Conservation (phyloP, 2,888 invertebrate genomes). For the Campaea margaritaria region DNA sequence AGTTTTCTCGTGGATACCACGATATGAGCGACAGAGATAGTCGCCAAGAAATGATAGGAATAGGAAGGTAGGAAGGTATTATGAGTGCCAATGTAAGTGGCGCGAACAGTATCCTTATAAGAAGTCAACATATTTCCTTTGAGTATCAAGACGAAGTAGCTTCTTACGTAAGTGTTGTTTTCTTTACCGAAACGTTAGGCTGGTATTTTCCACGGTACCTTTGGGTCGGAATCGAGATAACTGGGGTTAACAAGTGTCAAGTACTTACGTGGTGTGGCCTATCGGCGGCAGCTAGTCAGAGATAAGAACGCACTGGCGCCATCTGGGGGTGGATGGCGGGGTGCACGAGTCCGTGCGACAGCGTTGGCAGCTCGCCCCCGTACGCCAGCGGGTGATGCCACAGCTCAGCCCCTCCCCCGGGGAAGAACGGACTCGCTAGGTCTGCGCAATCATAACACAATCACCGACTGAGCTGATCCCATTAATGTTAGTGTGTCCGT, state of each 20-base stretch:
- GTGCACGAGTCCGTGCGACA: slow-evolving; percentile 97
- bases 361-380: slow-evolving; percentile 93
- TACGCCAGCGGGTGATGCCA: slow-evolving; percentile 95
- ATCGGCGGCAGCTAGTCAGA: slow-evolving; percentile 98
- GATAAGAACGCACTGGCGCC: slow-evolving; percentile 98
- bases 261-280: slow-evolving; percentile 88
- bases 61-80: too few species aligned
- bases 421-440: slow-evolving; percentile 98
- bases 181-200: too few species aligned
- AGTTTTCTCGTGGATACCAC: too few species aligned
- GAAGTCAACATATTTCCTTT: not conserved
- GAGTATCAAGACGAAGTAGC: too few species aligned
- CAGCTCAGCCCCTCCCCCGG: slow-evolving; percentile 93
- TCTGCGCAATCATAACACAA: slow-evolving; percentile 85
- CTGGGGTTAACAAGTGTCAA: not conserved
- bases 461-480: slow-evolving; percentile 35
- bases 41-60: too few species aligned
- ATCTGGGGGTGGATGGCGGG: slow-evolving; percentile 98
- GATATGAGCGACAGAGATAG: too few species aligned
- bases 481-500: slow-evolving; percentile 39
- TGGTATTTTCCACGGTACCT: too few species aligned
- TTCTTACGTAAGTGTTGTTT: too few species aligned
- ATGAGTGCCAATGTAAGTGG: too few species aligned
- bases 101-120: not conserved
- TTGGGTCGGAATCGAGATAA: too few species aligned